These are phyloP conservation scores for Tuta absoluta DNA, from an alignment of 2,888 invertebrate genomes.

Conservation along the genomic window DNA sequence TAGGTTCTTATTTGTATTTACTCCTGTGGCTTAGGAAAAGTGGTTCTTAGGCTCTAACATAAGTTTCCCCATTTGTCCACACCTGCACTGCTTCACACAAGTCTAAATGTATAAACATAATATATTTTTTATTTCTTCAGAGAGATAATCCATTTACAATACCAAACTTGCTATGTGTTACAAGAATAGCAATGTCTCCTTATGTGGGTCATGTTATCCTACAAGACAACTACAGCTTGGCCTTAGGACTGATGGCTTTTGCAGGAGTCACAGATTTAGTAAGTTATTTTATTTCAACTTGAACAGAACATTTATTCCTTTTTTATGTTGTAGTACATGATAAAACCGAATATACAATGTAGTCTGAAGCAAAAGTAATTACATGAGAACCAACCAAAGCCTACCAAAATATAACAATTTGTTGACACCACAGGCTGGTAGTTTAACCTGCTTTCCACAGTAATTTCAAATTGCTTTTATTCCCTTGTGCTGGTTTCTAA, in stretches of 20 bases:
- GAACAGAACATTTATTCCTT: background rate
- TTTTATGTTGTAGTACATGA: too few relatives aligned
- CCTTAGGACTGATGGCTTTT: conserved; percentile 89
- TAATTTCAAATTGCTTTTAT: too few relatives aligned
- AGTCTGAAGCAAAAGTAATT: too few relatives aligned
- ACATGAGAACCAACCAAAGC: too few relatives aligned
- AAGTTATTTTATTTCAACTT: conserved; percentile 55
- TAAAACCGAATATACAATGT: too few relatives aligned
- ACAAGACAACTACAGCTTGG: conserved; percentile 88
- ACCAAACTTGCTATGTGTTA: conserved; percentile 94
- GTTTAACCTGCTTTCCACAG: too few relatives aligned
- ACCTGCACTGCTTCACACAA: too few relatives aligned
- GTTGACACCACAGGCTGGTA: too few relatives aligned
- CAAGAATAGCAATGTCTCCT: conserved; percentile 93
- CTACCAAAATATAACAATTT: too few relatives aligned
- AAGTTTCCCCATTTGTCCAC: background rate
- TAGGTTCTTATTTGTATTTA: background rate
- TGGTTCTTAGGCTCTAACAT: background rate
- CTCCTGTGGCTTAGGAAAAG: background rate
- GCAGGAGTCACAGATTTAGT: conserved; percentile 97
- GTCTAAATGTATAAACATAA: conserved; percentile 53
- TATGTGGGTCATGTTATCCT: conserved; percentile 94
- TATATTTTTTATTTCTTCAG: conserved; percentile 72
- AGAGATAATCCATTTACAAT: conserved; percentile 96
- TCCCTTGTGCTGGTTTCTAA: background rate